These are phyloP conservation scores for Drepana arcuata DNA, from an alignment of 1,140 invertebrate genomes.

Conservation along the genomic window DNA sequence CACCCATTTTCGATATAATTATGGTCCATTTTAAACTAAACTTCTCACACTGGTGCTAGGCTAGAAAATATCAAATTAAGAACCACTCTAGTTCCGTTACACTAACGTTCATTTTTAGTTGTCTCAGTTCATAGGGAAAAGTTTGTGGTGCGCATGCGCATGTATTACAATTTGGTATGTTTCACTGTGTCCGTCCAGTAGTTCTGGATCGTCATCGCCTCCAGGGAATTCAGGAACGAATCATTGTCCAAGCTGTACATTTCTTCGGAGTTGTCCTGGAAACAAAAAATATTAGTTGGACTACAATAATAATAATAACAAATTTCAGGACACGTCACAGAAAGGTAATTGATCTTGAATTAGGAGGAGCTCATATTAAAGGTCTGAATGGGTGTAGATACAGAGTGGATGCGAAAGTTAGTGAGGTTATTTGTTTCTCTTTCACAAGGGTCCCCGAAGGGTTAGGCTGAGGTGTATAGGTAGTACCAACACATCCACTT, in stretches of 20 bases:
- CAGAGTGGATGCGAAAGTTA: no score
- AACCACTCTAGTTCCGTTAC: no score
- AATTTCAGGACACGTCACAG: constrained; percentile 3
- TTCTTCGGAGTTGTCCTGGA: constrained; percentile 91
- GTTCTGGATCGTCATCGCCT: constrained; percentile 94
- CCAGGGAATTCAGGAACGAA: constrained; percentile 90
- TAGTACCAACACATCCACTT: no score
- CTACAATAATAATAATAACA: background rate
- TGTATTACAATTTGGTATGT: constrained; percentile 87
- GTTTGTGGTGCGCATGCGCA: background rate
- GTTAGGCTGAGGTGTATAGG: no score
- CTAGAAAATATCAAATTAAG: no score
- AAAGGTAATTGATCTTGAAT: background rate
- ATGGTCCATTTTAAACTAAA: no score
- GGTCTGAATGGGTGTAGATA: no score
- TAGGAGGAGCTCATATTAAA: background rate
- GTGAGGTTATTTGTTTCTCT: no score
- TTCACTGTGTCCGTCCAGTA: constrained; percentile 94
- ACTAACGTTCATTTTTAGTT: no score
- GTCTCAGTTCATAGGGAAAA: background rate
- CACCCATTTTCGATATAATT: no score
- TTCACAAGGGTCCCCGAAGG: no score
- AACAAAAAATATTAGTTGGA: constrained; percentile 8
- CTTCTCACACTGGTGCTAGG: no score
- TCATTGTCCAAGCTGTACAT: constrained; percentile 94